phyloP scores from a whole-genome alignment of 1,140 invertebrate species.

The Caenorhabditis brenneri region DNA sequence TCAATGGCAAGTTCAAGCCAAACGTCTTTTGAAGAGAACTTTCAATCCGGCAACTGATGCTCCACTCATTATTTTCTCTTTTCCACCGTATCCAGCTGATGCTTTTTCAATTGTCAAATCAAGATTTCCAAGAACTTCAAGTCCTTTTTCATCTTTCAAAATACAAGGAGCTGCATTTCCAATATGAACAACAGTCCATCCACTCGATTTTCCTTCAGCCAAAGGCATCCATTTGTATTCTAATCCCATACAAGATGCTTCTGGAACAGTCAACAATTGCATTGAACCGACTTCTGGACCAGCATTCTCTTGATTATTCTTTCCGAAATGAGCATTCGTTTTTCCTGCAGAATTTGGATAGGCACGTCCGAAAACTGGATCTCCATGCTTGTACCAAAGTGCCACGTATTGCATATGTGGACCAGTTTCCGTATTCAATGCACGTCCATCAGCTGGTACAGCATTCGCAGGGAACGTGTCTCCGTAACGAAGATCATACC shows the following conservation, averaged over 20 bases:
- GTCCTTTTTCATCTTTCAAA: conserved; percentile 34
- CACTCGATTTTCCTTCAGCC: conserved; percentile 44
- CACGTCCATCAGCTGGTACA: conserved; percentile 51
- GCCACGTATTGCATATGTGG: conserved; percentile 54
- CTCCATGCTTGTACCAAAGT: conserved; percentile 58
- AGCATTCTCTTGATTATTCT: conserved; percentile 56
- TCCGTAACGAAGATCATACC: conserved; percentile 58
- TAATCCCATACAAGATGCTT: conserved; percentile 27
- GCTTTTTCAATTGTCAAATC: conserved; percentile 47
- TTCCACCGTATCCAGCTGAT: conserved; percentile 50
- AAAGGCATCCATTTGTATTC: conserved; percentile 53
- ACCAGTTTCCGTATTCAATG: conserved; percentile 47
- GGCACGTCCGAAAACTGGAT: conserved; percentile 55
- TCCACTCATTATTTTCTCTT: conserved; percentile 51
- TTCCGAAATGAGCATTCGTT: conserved; percentile 47
- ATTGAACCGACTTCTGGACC: conserved; percentile 54
- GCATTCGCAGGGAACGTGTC: conserved; percentile 51
- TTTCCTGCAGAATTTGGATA: conserved; percentile 46
- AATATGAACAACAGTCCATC: conserved; percentile 55
- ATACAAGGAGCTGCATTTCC: conserved; percentile 47
- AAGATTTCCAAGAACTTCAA: conserved; percentile 48
- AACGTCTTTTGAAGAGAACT: conserved; percentile 43
- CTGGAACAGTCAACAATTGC: conserved; percentile 49
- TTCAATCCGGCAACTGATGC: background rate
- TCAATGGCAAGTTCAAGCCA: background rate